These are phyloP conservation scores for Thera obeliscata DNA, from an alignment of 2,888 invertebrate genomes.

Conservation along the genomic window DNA sequence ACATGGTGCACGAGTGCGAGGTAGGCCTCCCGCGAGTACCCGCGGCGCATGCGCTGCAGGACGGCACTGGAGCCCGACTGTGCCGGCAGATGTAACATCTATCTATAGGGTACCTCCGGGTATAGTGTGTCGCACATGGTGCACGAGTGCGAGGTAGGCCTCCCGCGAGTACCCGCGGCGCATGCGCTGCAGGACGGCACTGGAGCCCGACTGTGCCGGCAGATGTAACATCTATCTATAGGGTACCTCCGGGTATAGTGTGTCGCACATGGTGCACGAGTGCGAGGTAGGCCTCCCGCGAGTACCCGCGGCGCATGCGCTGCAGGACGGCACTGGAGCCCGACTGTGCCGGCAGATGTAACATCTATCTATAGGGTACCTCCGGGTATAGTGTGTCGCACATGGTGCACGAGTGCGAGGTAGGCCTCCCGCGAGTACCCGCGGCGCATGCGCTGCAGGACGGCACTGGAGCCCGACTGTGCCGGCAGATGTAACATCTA, in stretches of 20 bases:
- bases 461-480: conserved; percentile 93
- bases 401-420: conserved; percentile 89
- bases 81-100: conserved; percentile 95
- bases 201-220: conserved; percentile 97
- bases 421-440: conserved; percentile 96
- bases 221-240: conserved; percentile 89
- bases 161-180: conserved; percentile 95
- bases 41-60: conserved; percentile 94
- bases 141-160: conserved; percentile 91
- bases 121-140: conserved; percentile 85
- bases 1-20: conserved; percentile 90
- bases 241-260: conserved; percentile 86
- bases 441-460: conserved; percentile 94
- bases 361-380: conserved; percentile 81
- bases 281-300: conserved; percentile 92
- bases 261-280: conserved; percentile 88
- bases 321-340: conserved; percentile 92
- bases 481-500: conserved; percentile 95
- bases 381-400: conserved; percentile 86
- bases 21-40: conserved; percentile 94
- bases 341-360: conserved; percentile 98
- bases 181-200: conserved; percentile 92
- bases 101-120: conserved; percentile 82
- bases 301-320: conserved; percentile 96
- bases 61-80: conserved; percentile 94